Base-by-base conservation (phyloP, 1,140 invertebrate genomes). In the Macrobrachium rosenbergii region DNA sequence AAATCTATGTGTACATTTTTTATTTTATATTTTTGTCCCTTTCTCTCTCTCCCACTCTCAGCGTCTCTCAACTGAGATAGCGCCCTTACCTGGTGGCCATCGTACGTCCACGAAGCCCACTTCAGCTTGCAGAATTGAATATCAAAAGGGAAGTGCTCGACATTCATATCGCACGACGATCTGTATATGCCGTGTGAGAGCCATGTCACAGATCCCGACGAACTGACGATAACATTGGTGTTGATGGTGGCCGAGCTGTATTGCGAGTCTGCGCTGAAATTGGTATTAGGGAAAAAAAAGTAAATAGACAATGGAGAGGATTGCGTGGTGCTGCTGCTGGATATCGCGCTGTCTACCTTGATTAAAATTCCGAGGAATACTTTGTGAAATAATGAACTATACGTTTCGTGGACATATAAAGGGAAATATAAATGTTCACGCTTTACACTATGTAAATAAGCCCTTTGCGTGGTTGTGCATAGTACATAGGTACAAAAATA, bases 51-150 rank as follows among this genome's bases (percentile, higher is more conserved):
- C 62, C 19, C 23, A 14, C n/a, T 23, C 23, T 21, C 59, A 2
- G 17, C 21, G 7, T 63, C 58, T 81, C 28, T 37, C 58, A 52
- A n/a, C 77, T 10, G 28, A n/a, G 21, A 17, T 28, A 21, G 12
- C 28, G 69, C 16, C 37, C 62, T 93, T 91, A 98, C 96, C 94
- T 97, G 96, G 92, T 96, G 97, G 37, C 96, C 97, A 91, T 99
- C 98, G 92, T 98, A 99, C 0, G 98, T 98, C 98, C 98, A 99
- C 0, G 97, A 98, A 5, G 98, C 97, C 94, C 98, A 99, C 92
- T 98, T 98, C 94, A 98, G 95, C 60, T 95, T 95, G 91, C 97
- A 98, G 82, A 95, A 94, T 92, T 98, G 97, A 88, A 98, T 94
- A 91, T 98, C 97, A 92, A 99, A 99, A 0, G 97, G 97, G 92